Evolutionary conservation across 2,888 invertebrate species (phyloP).

Genomic region (Lymantria dispar): DNA sequence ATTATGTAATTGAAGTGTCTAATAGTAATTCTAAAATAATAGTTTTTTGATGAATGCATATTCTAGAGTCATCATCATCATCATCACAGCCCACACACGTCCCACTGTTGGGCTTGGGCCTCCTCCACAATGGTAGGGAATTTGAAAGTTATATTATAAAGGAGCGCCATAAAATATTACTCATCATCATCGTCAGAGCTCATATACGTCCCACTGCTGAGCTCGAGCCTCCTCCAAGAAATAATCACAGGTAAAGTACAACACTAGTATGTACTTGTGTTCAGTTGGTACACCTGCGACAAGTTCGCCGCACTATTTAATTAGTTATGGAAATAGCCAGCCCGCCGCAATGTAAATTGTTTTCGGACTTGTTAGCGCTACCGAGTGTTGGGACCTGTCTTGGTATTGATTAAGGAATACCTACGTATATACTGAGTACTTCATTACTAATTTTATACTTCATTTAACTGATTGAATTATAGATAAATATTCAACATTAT

Average conservation of each 20-base stretch:
- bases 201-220: too few relatives aligned
- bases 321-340: conserved; percentile 57
- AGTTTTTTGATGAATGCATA: too few relatives aligned
- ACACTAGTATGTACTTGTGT: background rate
- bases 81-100: too few relatives aligned
- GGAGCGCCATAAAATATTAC: background rate
- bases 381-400: background rate
- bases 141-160: too few relatives aligned
- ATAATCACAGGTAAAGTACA: background rate
- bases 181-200: too few relatives aligned
- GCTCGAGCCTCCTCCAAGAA: background rate
- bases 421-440: too few relatives aligned
- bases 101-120: background rate
- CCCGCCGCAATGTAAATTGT: conserved; percentile 39
- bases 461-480: too few relatives aligned
- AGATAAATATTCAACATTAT: too few relatives aligned
- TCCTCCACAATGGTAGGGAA: background rate
- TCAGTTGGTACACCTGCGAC: conserved; percentile 42
- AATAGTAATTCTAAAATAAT: too few relatives aligned
- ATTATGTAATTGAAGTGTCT: too few relatives aligned
- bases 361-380: conserved; percentile 35
- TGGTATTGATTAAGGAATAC: background rate
- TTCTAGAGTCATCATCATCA: background rate
- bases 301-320: conserved; percentile 52
- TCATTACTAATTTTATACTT: too few relatives aligned